A percentile compares a stretch with the other conserved stretches of the same genome.
These are phyloP conservation scores for Ginglymostoma cirratum DNA, from an alignment of 2,113 vertebrate species.

Conservation along the genomic window DNA sequence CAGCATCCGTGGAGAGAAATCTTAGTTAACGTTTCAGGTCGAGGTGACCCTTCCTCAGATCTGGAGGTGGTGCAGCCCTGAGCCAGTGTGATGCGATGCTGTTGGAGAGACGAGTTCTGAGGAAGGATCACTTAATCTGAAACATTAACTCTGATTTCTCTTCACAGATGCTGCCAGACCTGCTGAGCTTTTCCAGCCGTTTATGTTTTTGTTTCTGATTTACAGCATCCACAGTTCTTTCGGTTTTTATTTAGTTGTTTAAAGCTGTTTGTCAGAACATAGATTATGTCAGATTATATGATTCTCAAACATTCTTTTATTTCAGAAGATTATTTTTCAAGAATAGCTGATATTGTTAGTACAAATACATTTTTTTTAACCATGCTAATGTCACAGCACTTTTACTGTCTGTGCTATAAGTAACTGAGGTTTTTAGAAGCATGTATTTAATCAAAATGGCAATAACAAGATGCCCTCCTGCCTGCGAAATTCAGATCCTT, in stretches of 20 bases:
- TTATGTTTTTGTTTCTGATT: no score
- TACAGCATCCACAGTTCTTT: no score
- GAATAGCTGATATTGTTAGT: not conserved
- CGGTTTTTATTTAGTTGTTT: not conserved
- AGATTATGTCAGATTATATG: not conserved
- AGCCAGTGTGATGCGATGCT: no score
- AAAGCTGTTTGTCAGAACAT: not conserved
- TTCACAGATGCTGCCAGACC: no score
- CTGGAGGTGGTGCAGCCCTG: no score
- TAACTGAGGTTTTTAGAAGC: not conserved
- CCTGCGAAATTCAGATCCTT: not conserved
- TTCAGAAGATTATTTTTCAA: slow-evolving; percentile 22
- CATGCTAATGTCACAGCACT: not conserved
- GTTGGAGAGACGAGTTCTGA: no score
- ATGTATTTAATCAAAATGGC: not conserved
- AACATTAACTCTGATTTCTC: no score
- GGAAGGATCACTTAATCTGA: no score
- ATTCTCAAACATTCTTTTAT: not conserved
- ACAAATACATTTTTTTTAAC: not conserved
- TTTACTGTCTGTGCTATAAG: not conserved
- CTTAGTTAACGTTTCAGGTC: no score
- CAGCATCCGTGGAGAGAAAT: no score
- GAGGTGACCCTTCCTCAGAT: no score
- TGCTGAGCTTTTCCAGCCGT: no score
- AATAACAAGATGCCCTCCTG: not conserved